phyloP scores from a whole-genome alignment of 2,888 invertebrate genomes.

The Listrodromus nycthemerus region DNA sequence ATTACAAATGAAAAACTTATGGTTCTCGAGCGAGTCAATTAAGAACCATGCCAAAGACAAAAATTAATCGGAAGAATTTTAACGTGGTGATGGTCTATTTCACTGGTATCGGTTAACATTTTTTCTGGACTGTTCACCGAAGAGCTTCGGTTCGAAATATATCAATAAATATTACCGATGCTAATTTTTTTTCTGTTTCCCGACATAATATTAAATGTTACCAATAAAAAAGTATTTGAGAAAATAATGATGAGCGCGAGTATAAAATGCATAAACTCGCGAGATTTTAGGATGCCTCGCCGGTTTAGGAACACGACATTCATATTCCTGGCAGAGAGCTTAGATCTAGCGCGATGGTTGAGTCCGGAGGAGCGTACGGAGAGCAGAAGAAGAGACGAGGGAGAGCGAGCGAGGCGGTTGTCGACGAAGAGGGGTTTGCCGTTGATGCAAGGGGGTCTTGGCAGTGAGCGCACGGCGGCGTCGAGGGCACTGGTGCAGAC shows the following conservation, averaged over 20 bases:
- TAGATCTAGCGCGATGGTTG: slow-evolving; percentile 63
- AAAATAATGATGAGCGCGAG: neutral
- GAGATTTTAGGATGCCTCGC: neutral
- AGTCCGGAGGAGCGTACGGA: slow-evolving; percentile 42
- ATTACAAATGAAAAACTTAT: too few relatives aligned
- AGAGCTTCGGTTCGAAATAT: too few relatives aligned
- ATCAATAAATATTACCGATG: too few relatives aligned
- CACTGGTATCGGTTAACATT: too few relatives aligned
- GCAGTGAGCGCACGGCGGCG: slow-evolving; percentile 69
- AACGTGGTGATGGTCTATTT: too few relatives aligned
- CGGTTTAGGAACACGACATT: slow-evolving; percentile 75
- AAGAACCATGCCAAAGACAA: too few relatives aligned
- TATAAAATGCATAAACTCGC: slow-evolving; percentile 3
- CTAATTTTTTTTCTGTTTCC: too few relatives aligned
- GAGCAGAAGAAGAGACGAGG: slow-evolving; percentile 61
- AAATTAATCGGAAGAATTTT: too few relatives aligned
- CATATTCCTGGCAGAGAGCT: slow-evolving; percentile 81
- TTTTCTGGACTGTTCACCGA: too few relatives aligned
- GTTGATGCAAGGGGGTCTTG: slow-evolving; percentile 55
- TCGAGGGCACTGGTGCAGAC: slow-evolving; percentile 81
- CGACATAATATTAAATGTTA: too few relatives aligned
- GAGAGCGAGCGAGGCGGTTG: slow-evolving; percentile 10
- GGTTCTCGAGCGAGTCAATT: too few relatives aligned
- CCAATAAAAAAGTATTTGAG: too few relatives aligned
- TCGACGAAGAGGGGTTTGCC: slow-evolving; percentile 27